These are phyloP conservation scores for Danio tinwini DNA, from an alignment of 2,797 vertebrate genomes.

Conservation along the genomic window DNA sequence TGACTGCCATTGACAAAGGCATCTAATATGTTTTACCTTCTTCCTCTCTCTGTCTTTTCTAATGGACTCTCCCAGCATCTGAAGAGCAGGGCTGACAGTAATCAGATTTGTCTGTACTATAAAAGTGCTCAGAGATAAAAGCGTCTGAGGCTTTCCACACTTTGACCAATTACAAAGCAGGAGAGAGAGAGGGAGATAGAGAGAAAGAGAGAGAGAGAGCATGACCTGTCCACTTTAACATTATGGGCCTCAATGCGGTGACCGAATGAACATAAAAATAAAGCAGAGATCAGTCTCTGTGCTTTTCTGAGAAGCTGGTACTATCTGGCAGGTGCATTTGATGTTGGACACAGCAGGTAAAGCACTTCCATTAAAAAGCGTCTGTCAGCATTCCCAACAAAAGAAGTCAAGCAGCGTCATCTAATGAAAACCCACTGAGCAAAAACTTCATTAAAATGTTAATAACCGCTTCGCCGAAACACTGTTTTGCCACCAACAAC, in stretches of 20 bases:
- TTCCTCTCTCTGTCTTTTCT: conserved; percentile 38
- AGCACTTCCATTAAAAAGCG: conserved; percentile 43
- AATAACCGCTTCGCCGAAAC: conserved; percentile 32
- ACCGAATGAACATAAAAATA: conserved; percentile 47
- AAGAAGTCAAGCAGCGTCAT: conserved; percentile 40
- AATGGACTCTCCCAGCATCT: conserved; percentile 59
- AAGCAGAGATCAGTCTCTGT: conserved; percentile 29
- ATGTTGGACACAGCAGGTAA: conserved; percentile 42
- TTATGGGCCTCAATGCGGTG: conserved; percentile 48
- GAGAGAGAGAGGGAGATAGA: conserved; percentile 14
- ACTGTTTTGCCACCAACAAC: conserved; percentile 38
- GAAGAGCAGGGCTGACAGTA: conserved; percentile 57
- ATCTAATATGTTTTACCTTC: conserved; percentile 27
- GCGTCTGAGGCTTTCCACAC: conserved; percentile 49
- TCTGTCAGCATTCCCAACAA: conserved; percentile 44
- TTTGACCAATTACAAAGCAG: conserved; percentile 56
- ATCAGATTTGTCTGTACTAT: conserved; percentile 60
- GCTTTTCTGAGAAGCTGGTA: conserved; percentile 36
- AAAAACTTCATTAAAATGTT: conserved; percentile 50
- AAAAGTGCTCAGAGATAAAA: conserved; percentile 62
- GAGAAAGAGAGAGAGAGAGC: not conserved
- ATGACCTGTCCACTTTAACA: conserved; percentile 47
- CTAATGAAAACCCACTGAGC: conserved; percentile 51
- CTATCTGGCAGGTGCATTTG: conserved; percentile 45
- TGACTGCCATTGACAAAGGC: conserved; percentile 22